Percentiles rank a stretch among this genome's conserved stretches.
Evolutionary conservation across 1,140 invertebrate species (phyloP).

Genomic region (Drosophila subpulchrella): DNA sequence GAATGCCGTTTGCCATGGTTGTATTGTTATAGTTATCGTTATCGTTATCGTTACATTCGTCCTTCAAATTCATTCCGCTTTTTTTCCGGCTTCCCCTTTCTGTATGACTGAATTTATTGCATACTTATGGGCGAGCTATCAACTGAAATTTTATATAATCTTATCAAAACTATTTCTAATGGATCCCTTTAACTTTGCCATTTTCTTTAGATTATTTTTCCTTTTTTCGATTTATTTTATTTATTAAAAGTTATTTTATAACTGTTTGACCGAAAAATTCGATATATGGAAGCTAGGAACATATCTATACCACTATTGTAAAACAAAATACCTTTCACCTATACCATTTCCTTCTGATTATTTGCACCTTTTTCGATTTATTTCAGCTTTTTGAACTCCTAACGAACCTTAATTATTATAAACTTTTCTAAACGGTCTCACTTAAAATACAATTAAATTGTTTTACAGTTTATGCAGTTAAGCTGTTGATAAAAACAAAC

Average conservation of each 20-base stretch:
- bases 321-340: too few species aligned
- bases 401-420: neutral
- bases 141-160: neutral
- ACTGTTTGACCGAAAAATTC: too few species aligned
- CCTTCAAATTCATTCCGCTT: constrained; percentile 9
- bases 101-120: constrained; percentile 1
- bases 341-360: too few species aligned
- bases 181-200: too few species aligned
- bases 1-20: constrained; percentile 27
- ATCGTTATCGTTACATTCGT: constrained; percentile 11
- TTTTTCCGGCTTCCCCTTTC: neutral
- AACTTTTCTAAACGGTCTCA: neutral
- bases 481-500: neutral
- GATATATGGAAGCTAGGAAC: too few species aligned
- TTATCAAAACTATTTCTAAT: neutral
- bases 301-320: too few species aligned
- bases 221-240: too few species aligned
- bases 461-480: neutral
- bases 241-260: too few species aligned
- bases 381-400: too few species aligned
- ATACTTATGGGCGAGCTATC: constrained; percentile 12
- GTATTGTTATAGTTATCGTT: constrained; percentile 10
- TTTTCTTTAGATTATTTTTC: too few species aligned
- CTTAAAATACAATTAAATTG: constrained; percentile 15
- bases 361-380: too few species aligned